Evolutionary conservation across 2,113 vertebrate species (phyloP), one percentile per base, ranked within the genome.

Genomic region (Fregetta grallaria): DNA sequence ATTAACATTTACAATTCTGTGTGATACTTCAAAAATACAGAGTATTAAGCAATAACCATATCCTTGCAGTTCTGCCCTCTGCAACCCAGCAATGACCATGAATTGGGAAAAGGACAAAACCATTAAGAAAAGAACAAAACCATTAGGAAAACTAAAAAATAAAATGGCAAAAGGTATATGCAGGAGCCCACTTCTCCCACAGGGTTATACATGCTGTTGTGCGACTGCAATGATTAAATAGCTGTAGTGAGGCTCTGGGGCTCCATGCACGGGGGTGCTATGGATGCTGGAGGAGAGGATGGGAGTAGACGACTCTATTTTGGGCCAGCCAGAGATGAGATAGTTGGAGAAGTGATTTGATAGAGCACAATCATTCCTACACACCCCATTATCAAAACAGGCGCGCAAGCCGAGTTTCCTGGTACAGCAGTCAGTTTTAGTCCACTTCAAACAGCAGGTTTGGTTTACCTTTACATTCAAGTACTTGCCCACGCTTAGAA

Each of bases 261-360:
- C 10, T 87, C 65, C 70, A 38, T 23, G 10, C 0, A 1, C 44
- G 36, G 0, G 0, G n/a, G 52, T 45, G 62, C 72, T 50, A 65
- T 0, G 0, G 40, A 25, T 29, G 73, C 77, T 18, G 9, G 21
- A 70, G 71, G 62, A 83, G 34, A 77, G n/a, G 63, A 68, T 6
- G 52, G 59, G 29, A 93, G 29, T 21, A 36, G 36, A 63, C 10
- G 10, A 34, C 18, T 66, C 77, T 78, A n/a, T 87, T 90, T 59
- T 21, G 53, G 92, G 71, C 8, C 61, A 67, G 50, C 38, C 40
- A 74, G 66, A 70, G 86, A 83, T 1, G 1, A 87, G 73, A 19
- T 18, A 74, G 45, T 3, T 70, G 34, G 38, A 76, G 65, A 72
- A 75, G 58, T 11, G 21, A 87, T 92, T 13, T 76, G 87, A 56